Base-by-base conservation (phyloP, 2,888 invertebrate genomes). In the Drosophila flavopinicola region DNA sequence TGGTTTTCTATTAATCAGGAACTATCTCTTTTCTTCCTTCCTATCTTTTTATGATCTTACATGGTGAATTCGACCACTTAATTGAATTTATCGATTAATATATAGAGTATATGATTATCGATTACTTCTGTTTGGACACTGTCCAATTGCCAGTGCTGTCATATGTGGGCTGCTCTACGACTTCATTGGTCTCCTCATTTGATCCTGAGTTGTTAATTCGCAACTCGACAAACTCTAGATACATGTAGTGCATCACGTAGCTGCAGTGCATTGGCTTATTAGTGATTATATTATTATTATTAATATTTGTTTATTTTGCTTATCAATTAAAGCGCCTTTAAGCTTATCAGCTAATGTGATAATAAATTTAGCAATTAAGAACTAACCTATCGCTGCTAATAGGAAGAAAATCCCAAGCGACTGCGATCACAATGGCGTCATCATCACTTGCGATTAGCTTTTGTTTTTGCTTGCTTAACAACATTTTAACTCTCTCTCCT, bases 241-340 rank as follows among this genome's bases (percentile, higher is more conserved):
- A 56, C 6, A 59, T 24, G 20, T 10, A 27, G 15, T 47, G 9
- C 6, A 59, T 13, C 25, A 56, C 0, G n/a, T 25, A 58, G 6
- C 57, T 57, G 41, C 2, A 57, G 35, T 15, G 3, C 6, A 20
- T 27, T 27, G 17, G n/a, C 6, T 7, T 29, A 25, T 15, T 7
- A 11, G 25, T 15, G 3, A 20, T n/a, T 9, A n/a, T 9, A n/a
- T 9, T 41, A 15, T 13, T 4, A n/a, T n/a, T n/a, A n/a, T n/a
- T n/a, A n/a, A n/a, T n/a, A 15, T 17, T 6, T 15, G 25, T 24
- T 42, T n/a, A 24, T 42, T 25, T 44, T 33, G 11, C 4, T 32
- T 30, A 32, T 23, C 23, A 13, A 1, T 20, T 5, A n/a, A 3
- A 3, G 11, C 3, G 4, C 32, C 20, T 20, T 13, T 11, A 6